Conservation (phyloP, 2,888 invertebrate genomes). For the Patella pellucida region DNA sequence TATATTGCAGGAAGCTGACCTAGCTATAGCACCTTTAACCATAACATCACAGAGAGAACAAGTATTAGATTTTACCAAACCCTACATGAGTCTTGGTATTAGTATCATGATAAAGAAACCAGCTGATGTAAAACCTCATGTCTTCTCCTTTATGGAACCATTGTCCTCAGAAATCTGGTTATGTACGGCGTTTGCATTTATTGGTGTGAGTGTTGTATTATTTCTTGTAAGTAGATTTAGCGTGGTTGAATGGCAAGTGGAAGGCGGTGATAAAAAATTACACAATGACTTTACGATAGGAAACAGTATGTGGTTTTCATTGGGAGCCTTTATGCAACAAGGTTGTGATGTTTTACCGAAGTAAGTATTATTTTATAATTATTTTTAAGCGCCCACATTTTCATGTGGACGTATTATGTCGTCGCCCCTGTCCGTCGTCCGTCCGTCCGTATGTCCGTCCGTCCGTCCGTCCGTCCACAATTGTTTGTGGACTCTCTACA, state of each 20-base stretch:
- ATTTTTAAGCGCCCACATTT: too few relatives aligned
- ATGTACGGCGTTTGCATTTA: constrained; percentile 86
- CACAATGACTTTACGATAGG: constrained; percentile 84
- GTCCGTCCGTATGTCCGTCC: too few relatives aligned
- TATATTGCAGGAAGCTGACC: constrained; percentile 83
- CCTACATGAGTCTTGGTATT: constrained; percentile 96
- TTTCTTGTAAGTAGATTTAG: constrained; percentile 98
- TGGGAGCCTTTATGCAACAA: constrained; percentile 99
- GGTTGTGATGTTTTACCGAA: constrained; percentile 96
- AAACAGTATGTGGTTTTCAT: constrained; percentile 97
- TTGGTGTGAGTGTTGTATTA: constrained; percentile 96
- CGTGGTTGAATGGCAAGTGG: constrained; percentile 90
- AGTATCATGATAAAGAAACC: constrained; percentile 96
- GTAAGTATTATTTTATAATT: constrained; percentile 73
- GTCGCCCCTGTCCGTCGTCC: too few relatives aligned
- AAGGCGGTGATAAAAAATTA: constrained; percentile 36
- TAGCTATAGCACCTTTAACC: constrained; percentile 94
- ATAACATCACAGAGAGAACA: constrained; percentile 94
- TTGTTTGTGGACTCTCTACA: too few relatives aligned
- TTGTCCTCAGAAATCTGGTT: constrained; percentile 98
- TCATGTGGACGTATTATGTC: neutral
- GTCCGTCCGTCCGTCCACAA: too few relatives aligned
- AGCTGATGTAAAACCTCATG: constrained; percentile 91
- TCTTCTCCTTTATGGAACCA: constrained; percentile 97
- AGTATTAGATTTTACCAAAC: constrained; percentile 97